These are phyloP conservation scores for Lepidochitona cinerea DNA, from an alignment of 2,888 invertebrate genomes.

Conservation along the genomic window DNA sequence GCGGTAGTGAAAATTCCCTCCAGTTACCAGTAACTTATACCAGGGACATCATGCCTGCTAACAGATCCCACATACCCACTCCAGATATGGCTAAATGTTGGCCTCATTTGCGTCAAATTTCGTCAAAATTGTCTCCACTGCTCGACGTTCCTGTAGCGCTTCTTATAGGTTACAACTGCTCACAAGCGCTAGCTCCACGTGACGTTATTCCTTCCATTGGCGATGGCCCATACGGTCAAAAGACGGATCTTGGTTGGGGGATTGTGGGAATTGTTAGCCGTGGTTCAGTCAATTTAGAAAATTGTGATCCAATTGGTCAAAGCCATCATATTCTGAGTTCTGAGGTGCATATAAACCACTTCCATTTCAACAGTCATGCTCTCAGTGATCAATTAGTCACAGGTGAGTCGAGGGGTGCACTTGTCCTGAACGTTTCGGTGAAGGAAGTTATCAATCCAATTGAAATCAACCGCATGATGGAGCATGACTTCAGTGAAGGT, in stretches of 20 bases:
- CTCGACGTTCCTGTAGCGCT: slow-evolving; percentile 30
- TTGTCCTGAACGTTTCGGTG: too few relatives aligned
- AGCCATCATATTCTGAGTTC: too few relatives aligned
- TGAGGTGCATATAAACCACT: too few relatives aligned
- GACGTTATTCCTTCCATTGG: too few relatives aligned
- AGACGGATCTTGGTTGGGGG: slow-evolving; percentile 34
- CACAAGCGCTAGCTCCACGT: slow-evolving; percentile 31
- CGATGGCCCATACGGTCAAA: too few relatives aligned
- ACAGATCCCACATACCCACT: slow-evolving; percentile 33
- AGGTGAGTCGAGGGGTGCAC: too few relatives aligned
- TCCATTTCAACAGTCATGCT: too few relatives aligned
- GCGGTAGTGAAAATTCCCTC: slow-evolving; percentile 13
- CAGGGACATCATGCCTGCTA: slow-evolving; percentile 28
- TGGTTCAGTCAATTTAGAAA: too few relatives aligned
- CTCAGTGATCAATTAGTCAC: too few relatives aligned
- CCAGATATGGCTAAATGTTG: too few relatives aligned
- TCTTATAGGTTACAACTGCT: slow-evolving; percentile 38
- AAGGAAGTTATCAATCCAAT: too few relatives aligned
- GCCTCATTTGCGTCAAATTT: slow-evolving; percentile 29
- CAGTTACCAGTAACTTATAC: slow-evolving; percentile 31
- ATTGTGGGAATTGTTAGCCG: slow-evolving; percentile 22
- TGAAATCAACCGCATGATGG: slow-evolving; percentile 25
- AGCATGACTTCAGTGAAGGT: slow-evolving; percentile 8
- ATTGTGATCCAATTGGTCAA: too few relatives aligned
- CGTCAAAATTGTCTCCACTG: slow-evolving; percentile 18